phyloP scores from a whole-genome alignment of 1,140 invertebrate species.

The Drosophila busckii region DNA sequence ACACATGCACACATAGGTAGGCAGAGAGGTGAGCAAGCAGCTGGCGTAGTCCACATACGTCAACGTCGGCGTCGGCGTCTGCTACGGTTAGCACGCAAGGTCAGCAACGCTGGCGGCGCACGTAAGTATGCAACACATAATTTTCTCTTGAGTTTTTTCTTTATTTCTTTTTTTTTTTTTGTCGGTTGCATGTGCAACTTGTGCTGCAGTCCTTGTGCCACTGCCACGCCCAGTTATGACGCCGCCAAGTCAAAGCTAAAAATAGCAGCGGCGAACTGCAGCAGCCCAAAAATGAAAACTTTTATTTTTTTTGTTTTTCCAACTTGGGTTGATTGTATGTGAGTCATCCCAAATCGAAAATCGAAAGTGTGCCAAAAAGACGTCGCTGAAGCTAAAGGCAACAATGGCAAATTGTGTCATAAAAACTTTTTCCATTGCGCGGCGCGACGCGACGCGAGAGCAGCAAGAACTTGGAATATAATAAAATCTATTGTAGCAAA shows the following conservation, averaged over 20 bases:
- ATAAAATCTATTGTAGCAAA: not conserved
- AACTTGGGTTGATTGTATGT: too few relatives aligned
- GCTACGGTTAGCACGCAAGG: conserved; percentile 48
- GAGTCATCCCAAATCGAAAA: conserved; percentile 68
- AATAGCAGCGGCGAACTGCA: conserved; percentile 24
- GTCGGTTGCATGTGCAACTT: conserved; percentile 3
- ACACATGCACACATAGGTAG: not conserved
- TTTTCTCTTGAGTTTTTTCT: conserved; percentile 35
- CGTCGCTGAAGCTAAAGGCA: conserved; percentile 37
- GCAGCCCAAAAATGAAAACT: too few relatives aligned
- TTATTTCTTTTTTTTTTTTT: conserved; percentile 15
- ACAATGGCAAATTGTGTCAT: conserved; percentile 73
- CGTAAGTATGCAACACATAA: conserved; percentile 74
- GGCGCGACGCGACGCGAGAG: conserved; percentile 47
- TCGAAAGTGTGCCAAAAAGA: conserved; percentile 71
- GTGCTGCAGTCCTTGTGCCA: conserved; percentile 1
- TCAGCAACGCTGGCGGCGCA: conserved; percentile 67
- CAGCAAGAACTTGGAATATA: conserved; percentile 20
- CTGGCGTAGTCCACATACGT: conserved; percentile 29
- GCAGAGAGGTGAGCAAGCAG: conserved; percentile 7
- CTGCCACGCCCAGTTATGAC: conserved; percentile 22
- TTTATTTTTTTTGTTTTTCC: too few relatives aligned
- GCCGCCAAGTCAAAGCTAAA: conserved; percentile 34
- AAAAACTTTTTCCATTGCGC: conserved; percentile 74
- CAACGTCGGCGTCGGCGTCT: not conserved